phyloP scores from a whole-genome alignment of 2,797 vertebrate genomes.

The Falco berigora region DNA sequence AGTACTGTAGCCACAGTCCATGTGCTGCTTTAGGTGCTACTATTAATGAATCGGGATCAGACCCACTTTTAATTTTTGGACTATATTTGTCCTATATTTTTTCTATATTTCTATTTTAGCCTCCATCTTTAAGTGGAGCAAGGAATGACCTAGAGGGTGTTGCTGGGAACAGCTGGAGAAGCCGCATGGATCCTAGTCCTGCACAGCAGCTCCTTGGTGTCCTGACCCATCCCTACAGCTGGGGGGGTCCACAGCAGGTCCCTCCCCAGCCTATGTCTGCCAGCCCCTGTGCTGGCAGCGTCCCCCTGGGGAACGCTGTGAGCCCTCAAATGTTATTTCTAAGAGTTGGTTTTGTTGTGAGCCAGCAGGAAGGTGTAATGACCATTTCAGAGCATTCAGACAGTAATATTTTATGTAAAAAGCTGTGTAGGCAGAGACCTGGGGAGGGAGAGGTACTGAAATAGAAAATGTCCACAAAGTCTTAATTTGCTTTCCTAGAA shows the following conservation, averaged over 20 bases:
- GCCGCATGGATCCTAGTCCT: accelerated
- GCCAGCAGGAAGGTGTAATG: neutral
- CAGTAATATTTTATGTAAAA: neutral
- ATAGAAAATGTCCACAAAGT: neutral
- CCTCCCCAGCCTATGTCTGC: accelerated
- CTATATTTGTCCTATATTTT: neutral
- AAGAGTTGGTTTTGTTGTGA: neutral
- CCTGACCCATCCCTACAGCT: neutral
- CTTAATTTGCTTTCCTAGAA: neutral
- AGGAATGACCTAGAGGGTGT: neutral
- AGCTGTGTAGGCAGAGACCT: neutral
- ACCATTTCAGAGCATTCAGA: neutral
- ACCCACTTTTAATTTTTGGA: neutral
- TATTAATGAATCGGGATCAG: neutral
- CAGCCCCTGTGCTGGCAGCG: neutral
- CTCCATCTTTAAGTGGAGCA: neutral
- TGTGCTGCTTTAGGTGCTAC: slow-evolving; percentile 42
- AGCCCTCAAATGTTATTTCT: neutral
- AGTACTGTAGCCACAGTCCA: slow-evolving; percentile 40
- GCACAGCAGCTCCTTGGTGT: neutral
- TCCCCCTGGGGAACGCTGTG: neutral
- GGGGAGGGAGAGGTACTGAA: neutral
- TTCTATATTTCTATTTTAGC: no score
- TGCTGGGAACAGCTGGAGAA: neutral
- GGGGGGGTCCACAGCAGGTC: neutral